Evolutionary conservation across 2,797 vertebrate genomes (phyloP).

Genomic region (Taenioides sp.): DNA sequence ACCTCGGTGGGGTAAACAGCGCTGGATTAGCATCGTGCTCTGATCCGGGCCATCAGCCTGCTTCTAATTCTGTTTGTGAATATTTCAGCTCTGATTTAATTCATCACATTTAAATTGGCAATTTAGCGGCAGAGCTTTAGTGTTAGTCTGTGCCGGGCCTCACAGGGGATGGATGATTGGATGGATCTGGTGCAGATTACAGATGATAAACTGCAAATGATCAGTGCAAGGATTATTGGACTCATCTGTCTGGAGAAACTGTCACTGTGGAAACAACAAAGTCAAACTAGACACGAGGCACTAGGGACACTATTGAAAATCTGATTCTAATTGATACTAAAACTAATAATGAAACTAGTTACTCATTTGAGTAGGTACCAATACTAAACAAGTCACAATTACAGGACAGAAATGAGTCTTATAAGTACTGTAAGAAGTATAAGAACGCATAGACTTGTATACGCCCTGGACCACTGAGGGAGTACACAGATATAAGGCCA

Average conservation of each 20-base stretch:
- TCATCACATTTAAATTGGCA: constrained; percentile 21
- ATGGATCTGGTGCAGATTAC: background rate
- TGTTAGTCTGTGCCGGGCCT: background rate
- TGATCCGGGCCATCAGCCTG: constrained; percentile 31
- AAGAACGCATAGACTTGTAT: too few species aligned
- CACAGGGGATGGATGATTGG: background rate
- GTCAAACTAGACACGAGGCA: background rate
- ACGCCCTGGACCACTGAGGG: too few species aligned
- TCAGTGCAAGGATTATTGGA: background rate
- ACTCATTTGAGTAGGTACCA: too few species aligned
- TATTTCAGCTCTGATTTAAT: constrained; percentile 28
- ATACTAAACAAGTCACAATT: too few species aligned
- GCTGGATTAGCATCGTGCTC: constrained; percentile 14
- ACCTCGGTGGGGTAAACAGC: background rate
- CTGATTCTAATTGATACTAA: too few species aligned
- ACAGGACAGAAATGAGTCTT: too few species aligned
- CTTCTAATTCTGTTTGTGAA: constrained; percentile 36
- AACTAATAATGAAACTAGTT: too few species aligned
- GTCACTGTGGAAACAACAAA: background rate
- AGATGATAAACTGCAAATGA: background rate
- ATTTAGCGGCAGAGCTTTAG: background rate
- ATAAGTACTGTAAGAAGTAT: too few species aligned
- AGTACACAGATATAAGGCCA: too few species aligned
- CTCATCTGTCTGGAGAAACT: background rate
- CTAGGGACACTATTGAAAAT: too few species aligned